Conservation (phyloP, 2,113 vertebrate genomes). For the Thymallus thymallus region DNA sequence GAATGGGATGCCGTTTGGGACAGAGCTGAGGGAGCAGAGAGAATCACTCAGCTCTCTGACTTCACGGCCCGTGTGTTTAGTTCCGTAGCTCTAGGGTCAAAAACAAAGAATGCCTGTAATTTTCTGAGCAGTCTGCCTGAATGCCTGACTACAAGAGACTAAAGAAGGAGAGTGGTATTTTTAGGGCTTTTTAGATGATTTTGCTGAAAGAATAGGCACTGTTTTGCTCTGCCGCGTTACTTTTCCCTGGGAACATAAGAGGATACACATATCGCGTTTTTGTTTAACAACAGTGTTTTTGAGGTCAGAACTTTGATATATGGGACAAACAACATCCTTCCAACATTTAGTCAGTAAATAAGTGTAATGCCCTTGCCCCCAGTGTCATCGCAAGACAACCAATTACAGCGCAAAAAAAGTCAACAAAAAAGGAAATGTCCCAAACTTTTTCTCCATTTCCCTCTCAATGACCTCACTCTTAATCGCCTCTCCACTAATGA, state of each 20-base stretch:
- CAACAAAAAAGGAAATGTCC: slow-evolving; percentile 33
- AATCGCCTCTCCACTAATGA: slow-evolving; percentile 57
- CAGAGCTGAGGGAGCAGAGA: too few relatives aligned
- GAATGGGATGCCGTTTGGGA: too few relatives aligned
- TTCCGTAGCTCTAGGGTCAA: neutral
- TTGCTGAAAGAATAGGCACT: neutral
- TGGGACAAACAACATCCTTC: slow-evolving; percentile 4
- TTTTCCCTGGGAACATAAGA: neutral
- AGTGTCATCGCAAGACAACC: slow-evolving; percentile 4
- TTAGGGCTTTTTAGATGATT: neutral
- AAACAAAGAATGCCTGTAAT: neutral
- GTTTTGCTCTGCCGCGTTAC: neutral
- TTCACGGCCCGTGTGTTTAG: neutral
- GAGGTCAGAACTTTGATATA: slow-evolving; percentile 9
- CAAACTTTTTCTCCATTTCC: slow-evolving; percentile 38
- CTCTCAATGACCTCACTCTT: slow-evolving; percentile 45
- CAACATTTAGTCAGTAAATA: slow-evolving; percentile 8
- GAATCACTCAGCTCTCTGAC: neutral
- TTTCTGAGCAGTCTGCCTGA: slow-evolving; percentile 4
- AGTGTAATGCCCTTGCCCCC: slow-evolving; percentile 23
- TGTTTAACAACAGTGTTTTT: neutral
- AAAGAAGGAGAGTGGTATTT: neutral
- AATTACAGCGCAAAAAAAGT: slow-evolving; percentile 39
- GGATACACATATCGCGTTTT: neutral
- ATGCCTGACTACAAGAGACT: neutral